Evolutionary conservation across 2,888 invertebrate species (phyloP), one percentile per base, ranked within the genome.

Genomic region (Cheilosia soror): DNA sequence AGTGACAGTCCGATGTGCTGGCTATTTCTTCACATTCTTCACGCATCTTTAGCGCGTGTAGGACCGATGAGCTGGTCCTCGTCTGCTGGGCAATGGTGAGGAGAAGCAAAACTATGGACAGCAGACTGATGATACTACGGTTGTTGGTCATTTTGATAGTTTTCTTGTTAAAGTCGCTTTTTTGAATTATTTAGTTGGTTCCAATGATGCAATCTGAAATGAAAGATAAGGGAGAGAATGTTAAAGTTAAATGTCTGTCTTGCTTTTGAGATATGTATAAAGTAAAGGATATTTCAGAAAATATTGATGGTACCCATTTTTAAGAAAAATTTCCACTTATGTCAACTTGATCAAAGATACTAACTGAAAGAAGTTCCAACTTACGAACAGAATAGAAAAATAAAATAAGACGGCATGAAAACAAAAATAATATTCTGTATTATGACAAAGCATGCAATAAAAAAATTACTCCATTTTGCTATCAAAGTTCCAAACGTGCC

Each of bases 21-120:
- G 89, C 89, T 3, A 91, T 75, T 53, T 91, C 90, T 47, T 87
- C 89, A 66, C 91, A 91, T 11, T 90, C 90, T 49, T 90, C 89
- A 1, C 90, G 90, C 3, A 88, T 49, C 47, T 80, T 82, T 65
- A 87, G 27, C n/a, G 89, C 20, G 76, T 82, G 60, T 31, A 76
- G 44, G 51, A 76, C 25, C 9, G 77, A 47, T 63, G 73, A 49
- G 29, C 66, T 77, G 44, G 57, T 71, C 53, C 73, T 37, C 44
- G 72, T 76, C 20, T 73, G 20, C 29, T 78, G 77, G 20, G 51
- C 71, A 11, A 76, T 71, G 2, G 47, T 63, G 6, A 84, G 65
- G 5, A 84, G 25, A 4, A 84, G 69, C 25, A 75, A 6, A 4
- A 47, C 25, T 6, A 42, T n/a, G 9, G 69, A 15, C 15, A 78